Evolutionary conservation across 2,113 vertebrate genomes (phyloP).

Genomic region (Caretta caretta): DNA sequence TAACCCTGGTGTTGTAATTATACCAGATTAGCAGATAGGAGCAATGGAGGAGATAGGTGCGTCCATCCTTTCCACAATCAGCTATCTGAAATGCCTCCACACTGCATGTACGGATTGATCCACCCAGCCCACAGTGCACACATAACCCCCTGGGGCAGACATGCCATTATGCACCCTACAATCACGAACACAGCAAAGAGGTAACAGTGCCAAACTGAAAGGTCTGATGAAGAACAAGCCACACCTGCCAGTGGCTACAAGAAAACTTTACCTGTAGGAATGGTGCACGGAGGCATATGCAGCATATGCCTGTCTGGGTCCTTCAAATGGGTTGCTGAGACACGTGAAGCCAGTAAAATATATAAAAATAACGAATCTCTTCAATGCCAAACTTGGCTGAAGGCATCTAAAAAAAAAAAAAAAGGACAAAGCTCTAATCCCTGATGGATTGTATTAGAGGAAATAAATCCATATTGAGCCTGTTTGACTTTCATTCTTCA

Average conservation of each 20-base stretch:
- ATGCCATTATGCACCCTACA: neutral
- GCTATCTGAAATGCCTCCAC: neutral
- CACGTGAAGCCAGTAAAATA: neutral
- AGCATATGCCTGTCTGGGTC: no score
- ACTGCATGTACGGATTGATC: accelerated
- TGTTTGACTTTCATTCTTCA: conserved; percentile 26
- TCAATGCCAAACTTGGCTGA: neutral
- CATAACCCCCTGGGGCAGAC: accelerated
- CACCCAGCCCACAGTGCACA: neutral
- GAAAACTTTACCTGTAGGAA: neutral
- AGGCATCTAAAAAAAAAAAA: conserved; percentile 6
- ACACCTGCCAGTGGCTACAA: neutral
- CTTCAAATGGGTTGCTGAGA: neutral
- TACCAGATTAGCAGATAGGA: neutral
- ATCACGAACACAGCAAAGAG: neutral
- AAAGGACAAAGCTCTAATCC: neutral
- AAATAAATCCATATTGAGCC: conserved; percentile 31
- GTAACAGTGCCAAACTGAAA: neutral
- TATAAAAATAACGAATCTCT: neutral
- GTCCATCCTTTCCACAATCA: accelerated
- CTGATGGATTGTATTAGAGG: neutral
- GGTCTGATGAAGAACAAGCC: neutral
- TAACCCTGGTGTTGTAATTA: neutral
- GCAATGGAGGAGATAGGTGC: neutral
- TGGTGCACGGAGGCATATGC: neutral